Percentiles rank a stretch among this genome's conserved stretches.
Evolutionary conservation across 2,797 vertebrate genomes (phyloP).

Genomic region (Hypotaenidia philippensis): DNA sequence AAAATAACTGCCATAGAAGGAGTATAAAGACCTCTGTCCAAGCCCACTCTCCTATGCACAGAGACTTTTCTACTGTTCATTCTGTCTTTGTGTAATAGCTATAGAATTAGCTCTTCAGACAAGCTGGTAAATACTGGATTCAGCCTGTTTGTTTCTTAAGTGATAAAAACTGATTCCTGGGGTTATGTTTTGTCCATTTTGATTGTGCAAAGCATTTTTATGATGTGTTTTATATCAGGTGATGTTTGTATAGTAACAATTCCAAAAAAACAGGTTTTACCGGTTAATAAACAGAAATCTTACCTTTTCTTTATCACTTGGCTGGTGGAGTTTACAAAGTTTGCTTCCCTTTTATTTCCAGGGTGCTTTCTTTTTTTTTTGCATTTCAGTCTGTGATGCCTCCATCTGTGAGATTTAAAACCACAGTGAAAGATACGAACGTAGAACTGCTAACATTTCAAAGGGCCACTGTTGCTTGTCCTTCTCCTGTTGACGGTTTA

Average conservation of each 20-base stretch:
- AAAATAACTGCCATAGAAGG: background rate
- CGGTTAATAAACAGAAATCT: background rate
- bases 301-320: slow-evolving; percentile 31
- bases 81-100: background rate
- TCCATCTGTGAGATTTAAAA: slow-evolving; percentile 4
- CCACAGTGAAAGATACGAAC: background rate
- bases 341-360: background rate
- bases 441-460: background rate
- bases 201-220: background rate
- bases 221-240: background rate
- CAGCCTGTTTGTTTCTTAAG: background rate
- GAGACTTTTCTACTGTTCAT: background rate
- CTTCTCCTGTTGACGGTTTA: background rate
- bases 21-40: background rate
- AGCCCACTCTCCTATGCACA: background rate
- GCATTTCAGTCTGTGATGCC: background rate
- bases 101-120: background rate
- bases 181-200: background rate
- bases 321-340: background rate
- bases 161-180: background rate
- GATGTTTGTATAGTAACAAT: background rate
- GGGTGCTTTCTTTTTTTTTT: slow-evolving; percentile 32
- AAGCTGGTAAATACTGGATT: background rate
- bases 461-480: background rate
- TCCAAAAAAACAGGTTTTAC: background rate